These are phyloP conservation scores for Erethizon dorsatum DNA, from an alignment of 2,797 vertebrate species.

Conservation along the genomic window DNA sequence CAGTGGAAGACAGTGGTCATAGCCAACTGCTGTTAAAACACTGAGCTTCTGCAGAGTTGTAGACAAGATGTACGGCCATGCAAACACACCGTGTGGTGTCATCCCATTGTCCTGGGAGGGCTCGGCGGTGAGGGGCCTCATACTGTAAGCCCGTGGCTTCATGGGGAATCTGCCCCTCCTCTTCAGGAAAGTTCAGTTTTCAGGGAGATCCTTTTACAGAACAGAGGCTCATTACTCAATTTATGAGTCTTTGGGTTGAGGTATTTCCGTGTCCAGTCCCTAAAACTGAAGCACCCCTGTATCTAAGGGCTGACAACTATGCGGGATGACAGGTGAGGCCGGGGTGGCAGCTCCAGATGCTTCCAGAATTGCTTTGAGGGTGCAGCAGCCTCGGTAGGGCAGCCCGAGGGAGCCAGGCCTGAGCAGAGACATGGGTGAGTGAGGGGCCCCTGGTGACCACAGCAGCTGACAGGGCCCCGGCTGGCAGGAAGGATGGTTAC, in stretches of 20 bases:
- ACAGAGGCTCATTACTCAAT: constrained; percentile 21
- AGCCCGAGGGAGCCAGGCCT: not conserved
- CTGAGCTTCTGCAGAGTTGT: not conserved
- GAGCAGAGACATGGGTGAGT: not conserved
- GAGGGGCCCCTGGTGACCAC: not conserved
- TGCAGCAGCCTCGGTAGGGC: not conserved
- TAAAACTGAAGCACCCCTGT: constrained; percentile 59
- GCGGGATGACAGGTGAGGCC: not conserved
- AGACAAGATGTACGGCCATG: not conserved
- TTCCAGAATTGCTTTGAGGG: constrained; percentile 11
- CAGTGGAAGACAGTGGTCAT: not conserved
- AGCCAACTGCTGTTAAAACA: not conserved
- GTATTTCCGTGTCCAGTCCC: constrained; percentile 48
- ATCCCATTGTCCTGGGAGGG: not conserved
- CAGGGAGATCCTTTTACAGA: constrained; percentile 69
- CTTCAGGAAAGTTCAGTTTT: constrained; percentile 60
- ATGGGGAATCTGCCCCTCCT: not conserved
- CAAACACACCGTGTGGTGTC: no score
- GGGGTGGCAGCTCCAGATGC: not conserved
- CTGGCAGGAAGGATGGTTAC: not conserved
- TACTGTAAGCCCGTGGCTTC: not conserved
- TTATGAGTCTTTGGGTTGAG: constrained; percentile 51
- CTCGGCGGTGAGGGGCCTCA: not conserved
- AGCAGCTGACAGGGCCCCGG: not conserved
- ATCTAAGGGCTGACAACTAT: constrained; percentile 1